These are phyloP conservation scores for Cremastinae sp. DNA, from an alignment of 2,888 invertebrate genomes.

Conservation along the genomic window DNA sequence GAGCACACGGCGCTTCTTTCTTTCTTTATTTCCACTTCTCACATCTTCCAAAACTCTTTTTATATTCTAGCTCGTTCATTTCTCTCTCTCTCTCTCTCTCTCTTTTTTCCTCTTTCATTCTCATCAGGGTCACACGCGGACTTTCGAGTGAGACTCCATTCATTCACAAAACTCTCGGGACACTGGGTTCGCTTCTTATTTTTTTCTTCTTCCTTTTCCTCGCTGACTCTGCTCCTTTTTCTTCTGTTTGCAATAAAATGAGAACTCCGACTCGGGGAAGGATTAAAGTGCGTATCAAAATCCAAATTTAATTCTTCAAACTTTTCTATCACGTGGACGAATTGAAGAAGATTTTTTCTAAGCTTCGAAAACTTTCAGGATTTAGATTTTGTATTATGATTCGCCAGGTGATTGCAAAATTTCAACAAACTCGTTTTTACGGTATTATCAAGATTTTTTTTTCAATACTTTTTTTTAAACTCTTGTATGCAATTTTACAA, in stretches of 20 bases:
- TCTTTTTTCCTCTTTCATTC: conserved; percentile 29
- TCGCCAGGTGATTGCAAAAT: too few species aligned
- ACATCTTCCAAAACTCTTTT: conserved; percentile 30
- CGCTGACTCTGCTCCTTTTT: too few species aligned
- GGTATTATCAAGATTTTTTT: not conserved
- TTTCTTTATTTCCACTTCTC: conserved; percentile 48
- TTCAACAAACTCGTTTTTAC: not conserved
- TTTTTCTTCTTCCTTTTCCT: conserved; percentile 15
- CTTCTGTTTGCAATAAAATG: not conserved
- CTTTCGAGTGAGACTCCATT: conserved; percentile 21
- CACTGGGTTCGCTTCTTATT: not conserved
- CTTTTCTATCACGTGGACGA: too few species aligned
- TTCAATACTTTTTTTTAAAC: not conserved
- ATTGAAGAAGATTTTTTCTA: too few species aligned
- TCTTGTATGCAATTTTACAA: conserved; percentile 7
- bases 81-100: conserved; percentile 50
- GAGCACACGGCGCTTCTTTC: conserved; percentile 51
- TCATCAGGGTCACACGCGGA: not conserved
- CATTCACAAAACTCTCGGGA: conserved; percentile 49
- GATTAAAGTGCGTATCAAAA: too few species aligned
- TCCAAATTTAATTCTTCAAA: too few species aligned
- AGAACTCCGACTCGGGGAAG: too few species aligned
- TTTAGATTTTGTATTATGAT: too few species aligned
- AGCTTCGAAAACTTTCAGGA: too few species aligned
- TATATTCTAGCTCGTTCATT: conserved; percentile 47